These are phyloP conservation scores for Pogonocherus hispidulus DNA, from an alignment of 2,888 invertebrate species.

Conservation along the genomic window DNA sequence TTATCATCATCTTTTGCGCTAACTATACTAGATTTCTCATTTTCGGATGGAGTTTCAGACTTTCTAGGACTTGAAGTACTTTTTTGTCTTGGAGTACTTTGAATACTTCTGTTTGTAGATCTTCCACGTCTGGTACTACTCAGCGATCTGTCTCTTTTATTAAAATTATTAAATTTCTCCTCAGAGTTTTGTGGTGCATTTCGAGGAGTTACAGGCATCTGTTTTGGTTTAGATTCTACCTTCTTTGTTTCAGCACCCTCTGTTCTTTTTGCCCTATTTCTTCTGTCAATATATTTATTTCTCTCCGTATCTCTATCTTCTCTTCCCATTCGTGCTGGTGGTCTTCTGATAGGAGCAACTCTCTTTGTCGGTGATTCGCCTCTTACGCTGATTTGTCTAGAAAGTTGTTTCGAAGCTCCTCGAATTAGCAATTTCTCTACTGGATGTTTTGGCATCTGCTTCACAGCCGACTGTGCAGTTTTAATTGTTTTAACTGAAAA, in stretches of 20 bases:
- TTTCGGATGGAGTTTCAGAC: constrained; percentile 20
- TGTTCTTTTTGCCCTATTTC: constrained; percentile 34
- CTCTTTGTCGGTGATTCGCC: constrained; percentile 41
- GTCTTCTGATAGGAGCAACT: constrained; percentile 30
- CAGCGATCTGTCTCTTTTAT: constrained; percentile 13
- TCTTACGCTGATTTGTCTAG: constrained; percentile 49
- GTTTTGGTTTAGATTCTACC: background rate
- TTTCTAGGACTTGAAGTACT: constrained; percentile 10
- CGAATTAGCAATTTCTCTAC: constrained; percentile 30
- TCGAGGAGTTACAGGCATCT: background rate
- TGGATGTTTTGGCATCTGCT: constrained; percentile 40
- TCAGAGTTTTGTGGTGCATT: background rate
- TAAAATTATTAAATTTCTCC: background rate
- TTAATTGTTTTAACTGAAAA: constrained; percentile 50
- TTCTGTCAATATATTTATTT: constrained; percentile 10
- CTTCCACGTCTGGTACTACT: constrained; percentile 16
- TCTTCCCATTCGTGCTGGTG: background rate
- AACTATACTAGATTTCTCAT: constrained; percentile 1
- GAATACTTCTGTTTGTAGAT: constrained; percentile 27
- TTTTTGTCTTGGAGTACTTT: constrained; percentile 30
- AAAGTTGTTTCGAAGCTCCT: constrained; percentile 44
- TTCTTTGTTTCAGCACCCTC: constrained; percentile 15
- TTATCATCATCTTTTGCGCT: background rate
- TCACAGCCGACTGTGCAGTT: constrained; percentile 51
- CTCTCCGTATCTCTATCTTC: background rate